These are phyloP conservation scores for Eurystomus glaucurus DNA, from an alignment of 2,797 vertebrate genomes.

Conservation along the genomic window DNA sequence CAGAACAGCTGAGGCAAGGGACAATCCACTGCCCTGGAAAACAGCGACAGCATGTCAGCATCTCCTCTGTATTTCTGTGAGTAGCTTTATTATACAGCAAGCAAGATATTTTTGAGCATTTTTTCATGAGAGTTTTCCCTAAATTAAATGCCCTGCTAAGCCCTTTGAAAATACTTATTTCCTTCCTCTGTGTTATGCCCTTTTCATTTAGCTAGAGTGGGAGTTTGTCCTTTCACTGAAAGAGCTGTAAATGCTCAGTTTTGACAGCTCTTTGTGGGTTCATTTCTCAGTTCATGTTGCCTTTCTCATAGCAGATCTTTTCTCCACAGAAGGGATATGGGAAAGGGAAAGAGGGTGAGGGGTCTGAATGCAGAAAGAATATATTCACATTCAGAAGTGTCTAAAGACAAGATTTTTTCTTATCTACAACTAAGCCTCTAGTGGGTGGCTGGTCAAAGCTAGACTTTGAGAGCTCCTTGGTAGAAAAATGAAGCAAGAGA, in stretches of 20 bases:
- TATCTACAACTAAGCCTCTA: not conserved
- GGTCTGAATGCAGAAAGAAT: not conserved
- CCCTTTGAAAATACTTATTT: not conserved
- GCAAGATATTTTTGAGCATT: not conserved
- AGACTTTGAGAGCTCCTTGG: not conserved
- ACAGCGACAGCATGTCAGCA: not conserved
- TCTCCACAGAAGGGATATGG: not conserved
- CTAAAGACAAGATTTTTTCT: not conserved
- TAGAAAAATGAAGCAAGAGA: not conserved
- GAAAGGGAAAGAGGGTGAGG: not conserved
- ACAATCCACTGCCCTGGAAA: constrained; percentile 94
- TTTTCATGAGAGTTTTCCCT: not conserved
- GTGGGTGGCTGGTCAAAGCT: not conserved
- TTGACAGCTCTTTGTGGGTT: not conserved
- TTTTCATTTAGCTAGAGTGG: not conserved
- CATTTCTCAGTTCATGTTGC: not conserved
- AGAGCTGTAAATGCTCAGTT: not conserved
- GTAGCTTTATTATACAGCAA: not conserved
- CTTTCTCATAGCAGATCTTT: not conserved
- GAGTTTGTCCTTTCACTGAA: not conserved
- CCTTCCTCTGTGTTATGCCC: not conserved
- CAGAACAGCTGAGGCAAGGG: constrained; percentile 95
- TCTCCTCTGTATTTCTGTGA: not conserved
- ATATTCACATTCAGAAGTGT: not conserved
- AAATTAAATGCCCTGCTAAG: not conserved